Percentiles rank a stretch among this genome's conserved stretches.
These are phyloP conservation scores for Noctua pronuba DNA, from an alignment of 2,888 invertebrate species.

Conservation along the genomic window DNA sequence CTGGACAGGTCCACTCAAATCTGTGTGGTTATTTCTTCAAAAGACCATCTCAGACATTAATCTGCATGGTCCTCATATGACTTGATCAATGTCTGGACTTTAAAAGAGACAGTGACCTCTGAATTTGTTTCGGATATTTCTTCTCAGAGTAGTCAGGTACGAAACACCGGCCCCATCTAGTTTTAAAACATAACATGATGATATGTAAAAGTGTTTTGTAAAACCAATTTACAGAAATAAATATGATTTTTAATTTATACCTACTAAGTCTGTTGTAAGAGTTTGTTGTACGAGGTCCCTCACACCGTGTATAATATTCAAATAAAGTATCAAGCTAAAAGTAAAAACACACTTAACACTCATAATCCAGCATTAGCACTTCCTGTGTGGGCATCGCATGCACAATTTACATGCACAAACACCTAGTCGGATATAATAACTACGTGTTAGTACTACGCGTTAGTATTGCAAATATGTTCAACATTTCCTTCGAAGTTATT, in stretches of 20 bases:
- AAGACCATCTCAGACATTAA: too few relatives aligned
- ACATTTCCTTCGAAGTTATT: conserved; percentile 30
- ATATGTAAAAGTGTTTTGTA: too few relatives aligned
- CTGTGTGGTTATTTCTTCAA: too few relatives aligned
- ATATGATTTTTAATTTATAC: not conserved
- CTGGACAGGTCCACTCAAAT: too few relatives aligned
- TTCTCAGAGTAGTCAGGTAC: too few relatives aligned
- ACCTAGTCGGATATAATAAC: conserved; percentile 1
- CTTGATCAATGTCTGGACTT: too few relatives aligned
- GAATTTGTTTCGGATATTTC: too few relatives aligned
- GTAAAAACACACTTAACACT: conserved; percentile 5
- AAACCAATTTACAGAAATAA: too few relatives aligned
- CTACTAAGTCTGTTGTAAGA: not conserved
- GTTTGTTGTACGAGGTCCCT: not conserved
- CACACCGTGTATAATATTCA: not conserved
- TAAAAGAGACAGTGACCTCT: too few relatives aligned
- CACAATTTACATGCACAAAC: conserved; percentile 46
- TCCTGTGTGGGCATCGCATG: conserved; percentile 43
- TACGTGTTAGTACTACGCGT: not conserved
- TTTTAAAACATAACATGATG: too few relatives aligned
- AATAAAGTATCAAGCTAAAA: conserved; percentile 2
- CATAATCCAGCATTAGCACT: conserved; percentile 6
- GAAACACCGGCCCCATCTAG: too few relatives aligned
- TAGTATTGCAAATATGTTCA: conserved; percentile 34
- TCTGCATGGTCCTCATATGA: too few relatives aligned